Percentiles rank a stretch among this genome's conserved stretches.
These are phyloP conservation scores for Holacanthus passer DNA, from an alignment of 2,113 vertebrate genomes.

Conservation along the genomic window DNA sequence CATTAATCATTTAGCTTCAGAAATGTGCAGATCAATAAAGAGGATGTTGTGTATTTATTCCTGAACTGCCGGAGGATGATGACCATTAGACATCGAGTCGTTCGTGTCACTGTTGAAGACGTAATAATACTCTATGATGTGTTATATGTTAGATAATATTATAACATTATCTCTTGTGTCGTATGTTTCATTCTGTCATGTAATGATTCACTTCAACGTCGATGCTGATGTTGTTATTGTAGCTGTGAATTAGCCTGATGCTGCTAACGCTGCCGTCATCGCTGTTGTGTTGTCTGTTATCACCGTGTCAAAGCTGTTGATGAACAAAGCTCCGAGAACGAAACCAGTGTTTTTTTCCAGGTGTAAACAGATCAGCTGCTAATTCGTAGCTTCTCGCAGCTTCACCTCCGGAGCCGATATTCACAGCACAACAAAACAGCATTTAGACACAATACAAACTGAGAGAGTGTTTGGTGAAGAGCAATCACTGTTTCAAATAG, in stretches of 20 bases:
- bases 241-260: not conserved
- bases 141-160: no score
- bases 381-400: conserved; percentile 44
- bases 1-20: conserved; percentile 47
- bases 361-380: conserved; percentile 54
- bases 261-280: not conserved
- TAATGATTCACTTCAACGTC: not conserved
- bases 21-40: conserved; percentile 36
- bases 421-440: conserved; percentile 49
- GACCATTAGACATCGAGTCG: not conserved
- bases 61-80: not conserved
- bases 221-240: not conserved
- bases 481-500: conserved; percentile 51
- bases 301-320: not conserved
- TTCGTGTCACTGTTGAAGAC: conserved; percentile 5
- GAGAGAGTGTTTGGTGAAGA: conserved; percentile 29
- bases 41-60: conserved; percentile 26
- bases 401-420: conserved; percentile 40
- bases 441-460: conserved; percentile 55
- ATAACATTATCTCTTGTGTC: no score
- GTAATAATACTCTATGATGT: no score
- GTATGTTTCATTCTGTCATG: not conserved
- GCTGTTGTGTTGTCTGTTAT: not conserved
- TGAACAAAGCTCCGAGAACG: not conserved
- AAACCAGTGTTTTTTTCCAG: conserved; percentile 35